These are phyloP conservation scores for Brotula barbata DNA, from an alignment of 2,797 vertebrate species.

Conservation along the genomic window DNA sequence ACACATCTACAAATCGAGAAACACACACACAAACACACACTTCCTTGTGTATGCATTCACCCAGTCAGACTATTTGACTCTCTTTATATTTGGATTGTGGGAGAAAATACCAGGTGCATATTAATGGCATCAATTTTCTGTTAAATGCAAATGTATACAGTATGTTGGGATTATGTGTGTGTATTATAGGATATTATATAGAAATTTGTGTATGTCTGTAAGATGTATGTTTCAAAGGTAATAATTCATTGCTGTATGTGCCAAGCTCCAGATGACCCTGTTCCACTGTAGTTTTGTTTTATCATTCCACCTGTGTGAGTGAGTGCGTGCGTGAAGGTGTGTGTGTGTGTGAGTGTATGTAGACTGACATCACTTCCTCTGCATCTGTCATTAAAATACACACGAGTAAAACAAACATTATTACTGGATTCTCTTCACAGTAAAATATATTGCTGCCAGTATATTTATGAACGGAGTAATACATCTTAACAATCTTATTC, in stretches of 20 bases:
- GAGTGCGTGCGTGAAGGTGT: too few species aligned
- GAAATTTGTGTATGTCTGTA: conserved; percentile 58
- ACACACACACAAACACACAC: conserved; percentile 5
- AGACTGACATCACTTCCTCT: conserved; percentile 58
- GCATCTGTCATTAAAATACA: conserved; percentile 76
- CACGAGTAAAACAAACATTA: conserved; percentile 58
- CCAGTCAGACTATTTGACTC: conserved; percentile 5
- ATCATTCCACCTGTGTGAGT: conserved; percentile 45
- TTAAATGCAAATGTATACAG: conserved; percentile 34
- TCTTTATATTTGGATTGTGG: conserved; percentile 38
- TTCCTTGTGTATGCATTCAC: conserved; percentile 30
- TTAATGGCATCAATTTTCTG: conserved; percentile 36
- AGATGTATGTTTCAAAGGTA: conserved; percentile 61
- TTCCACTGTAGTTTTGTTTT: conserved; percentile 62
- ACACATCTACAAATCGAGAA: conserved; percentile 26
- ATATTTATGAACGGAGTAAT: not conserved
- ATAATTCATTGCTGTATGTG: conserved; percentile 70
- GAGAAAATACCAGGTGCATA: conserved; percentile 30
- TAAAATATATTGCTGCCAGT: not conserved
- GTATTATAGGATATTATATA: conserved; percentile 49
- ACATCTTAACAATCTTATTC: conserved; percentile 8
- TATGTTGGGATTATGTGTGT: conserved; percentile 27
- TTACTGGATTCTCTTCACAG: conserved; percentile 10
- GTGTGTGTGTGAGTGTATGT: conserved; percentile 62
- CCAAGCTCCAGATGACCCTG: conserved; percentile 72